These are phyloP conservation scores for Ennomos fuscantarius DNA, from an alignment of 2,888 invertebrate genomes.

Conservation along the genomic window DNA sequence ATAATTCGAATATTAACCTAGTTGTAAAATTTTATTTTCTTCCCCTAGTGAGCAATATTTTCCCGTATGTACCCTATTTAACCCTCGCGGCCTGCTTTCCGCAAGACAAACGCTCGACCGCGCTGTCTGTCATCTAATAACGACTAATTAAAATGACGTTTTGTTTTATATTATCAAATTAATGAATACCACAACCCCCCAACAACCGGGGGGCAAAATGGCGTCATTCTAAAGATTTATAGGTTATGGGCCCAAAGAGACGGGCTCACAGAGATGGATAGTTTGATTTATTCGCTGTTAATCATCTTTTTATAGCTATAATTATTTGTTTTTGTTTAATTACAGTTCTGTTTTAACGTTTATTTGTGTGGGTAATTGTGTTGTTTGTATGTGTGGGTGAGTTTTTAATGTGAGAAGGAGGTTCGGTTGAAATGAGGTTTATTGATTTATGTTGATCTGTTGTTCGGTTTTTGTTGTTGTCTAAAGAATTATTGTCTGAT, in stretches of 20 bases:
- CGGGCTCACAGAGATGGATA: conserved; percentile 56
- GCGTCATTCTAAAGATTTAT: conserved; percentile 52
- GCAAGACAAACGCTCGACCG: conserved; percentile 57
- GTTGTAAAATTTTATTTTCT: background rate
- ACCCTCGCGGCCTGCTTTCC: conserved; percentile 46
- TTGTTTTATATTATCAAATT: conserved; percentile 76
- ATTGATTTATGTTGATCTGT: conserved; percentile 44
- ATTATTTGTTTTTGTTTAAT: conserved; percentile 47
- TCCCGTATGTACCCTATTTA: conserved; percentile 34
- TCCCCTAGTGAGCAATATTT: background rate
- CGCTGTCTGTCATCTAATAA: conserved; percentile 69
- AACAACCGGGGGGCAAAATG: conserved; percentile 35
- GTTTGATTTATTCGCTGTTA: conserved; percentile 67
- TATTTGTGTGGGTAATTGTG: conserved; percentile 34
- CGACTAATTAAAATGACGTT: conserved; percentile 73
- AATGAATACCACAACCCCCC: conserved; percentile 58
- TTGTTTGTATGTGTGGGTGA: conserved; percentile 12
- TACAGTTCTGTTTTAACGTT: conserved; percentile 44
- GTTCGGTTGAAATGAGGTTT: conserved; percentile 25
- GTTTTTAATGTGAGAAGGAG: conserved; percentile 35
- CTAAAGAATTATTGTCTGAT: background rate
- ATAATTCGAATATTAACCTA: too few species aligned
- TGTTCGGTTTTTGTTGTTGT: conserved; percentile 20
- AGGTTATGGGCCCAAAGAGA: conserved; percentile 21
- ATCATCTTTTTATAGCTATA: conserved; percentile 67